These are phyloP conservation scores for Lithosia quadra DNA, from an alignment of 2,888 invertebrate species.

Conservation along the genomic window DNA sequence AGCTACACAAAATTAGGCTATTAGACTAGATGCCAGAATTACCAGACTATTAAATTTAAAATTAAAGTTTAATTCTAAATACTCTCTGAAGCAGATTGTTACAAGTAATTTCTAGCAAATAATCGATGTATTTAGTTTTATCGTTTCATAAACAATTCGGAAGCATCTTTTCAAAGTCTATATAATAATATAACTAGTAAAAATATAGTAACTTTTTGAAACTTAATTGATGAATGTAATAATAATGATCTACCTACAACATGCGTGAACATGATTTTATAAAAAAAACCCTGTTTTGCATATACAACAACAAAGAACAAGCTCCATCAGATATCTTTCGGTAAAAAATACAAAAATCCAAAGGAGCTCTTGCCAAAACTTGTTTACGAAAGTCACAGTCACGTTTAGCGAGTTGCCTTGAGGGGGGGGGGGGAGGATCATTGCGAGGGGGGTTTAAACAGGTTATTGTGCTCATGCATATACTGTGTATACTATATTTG, in stretches of 20 bases:
- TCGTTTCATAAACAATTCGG: too few relatives aligned
- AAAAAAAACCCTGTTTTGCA: constrained; percentile 44
- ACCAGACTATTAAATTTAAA: too few relatives aligned
- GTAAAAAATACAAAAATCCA: constrained; percentile 42
- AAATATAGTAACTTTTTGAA: too few relatives aligned
- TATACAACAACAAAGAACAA: constrained; percentile 49
- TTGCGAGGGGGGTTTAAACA: constrained; percentile 38
- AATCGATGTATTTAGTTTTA: too few relatives aligned
- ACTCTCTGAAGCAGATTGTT: background rate
- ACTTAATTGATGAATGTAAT: too few relatives aligned
- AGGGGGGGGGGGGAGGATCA: constrained; percentile 27
- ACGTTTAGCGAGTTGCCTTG: constrained; percentile 55
- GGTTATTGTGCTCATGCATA: constrained; percentile 34
- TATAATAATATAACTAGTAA: too few relatives aligned
- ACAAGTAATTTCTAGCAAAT: too few relatives aligned
- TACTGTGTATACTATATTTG: constrained; percentile 21
- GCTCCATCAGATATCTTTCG: constrained; percentile 52
- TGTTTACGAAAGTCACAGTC: constrained; percentile 60
- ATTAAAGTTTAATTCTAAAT: background rate
- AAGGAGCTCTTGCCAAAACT: constrained; percentile 52
- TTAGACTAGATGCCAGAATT: background rate
- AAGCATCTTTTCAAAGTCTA: too few relatives aligned
- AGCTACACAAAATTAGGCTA: background rate
- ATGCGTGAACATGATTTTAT: constrained; percentile 19
- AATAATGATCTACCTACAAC: background rate